phyloP scores from a whole-genome alignment of 2,113 vertebrate species.

The Colius striatus region DNA sequence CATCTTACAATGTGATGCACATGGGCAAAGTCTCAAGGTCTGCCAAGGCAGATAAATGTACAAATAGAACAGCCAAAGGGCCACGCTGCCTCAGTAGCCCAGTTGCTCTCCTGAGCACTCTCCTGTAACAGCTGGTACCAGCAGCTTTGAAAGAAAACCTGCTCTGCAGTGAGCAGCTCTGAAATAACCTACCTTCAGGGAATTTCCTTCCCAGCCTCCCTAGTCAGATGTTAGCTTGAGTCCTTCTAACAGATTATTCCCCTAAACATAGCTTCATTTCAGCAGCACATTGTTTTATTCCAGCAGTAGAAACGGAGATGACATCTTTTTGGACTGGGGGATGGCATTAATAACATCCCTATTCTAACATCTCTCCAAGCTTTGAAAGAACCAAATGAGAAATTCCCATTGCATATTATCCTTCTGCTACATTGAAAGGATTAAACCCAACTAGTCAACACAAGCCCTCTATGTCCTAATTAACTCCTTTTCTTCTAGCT shows the following conservation, averaged over 20 bases:
- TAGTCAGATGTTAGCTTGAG: background rate
- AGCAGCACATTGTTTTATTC: background rate
- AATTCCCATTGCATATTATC: background rate
- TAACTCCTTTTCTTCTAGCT: conserved; percentile 5
- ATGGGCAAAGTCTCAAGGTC: background rate
- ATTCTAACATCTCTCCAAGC: background rate
- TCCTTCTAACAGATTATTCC: background rate
- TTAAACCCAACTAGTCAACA: conserved; percentile 5
- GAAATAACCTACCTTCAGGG: background rate
- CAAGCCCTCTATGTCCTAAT: background rate
- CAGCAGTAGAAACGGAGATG: background rate
- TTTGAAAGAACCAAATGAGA: background rate
- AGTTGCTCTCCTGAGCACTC: background rate
- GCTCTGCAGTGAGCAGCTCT: background rate
- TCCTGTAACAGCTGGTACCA: background rate
- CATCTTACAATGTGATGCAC: fast-evolving
- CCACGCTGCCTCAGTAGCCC: background rate
- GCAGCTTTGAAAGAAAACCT: background rate
- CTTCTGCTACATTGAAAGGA: conserved; percentile 1
- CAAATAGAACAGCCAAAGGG: background rate
- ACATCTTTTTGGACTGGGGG: background rate
- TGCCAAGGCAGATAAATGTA: background rate
- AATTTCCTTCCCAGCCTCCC: background rate
- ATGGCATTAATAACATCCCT: background rate
- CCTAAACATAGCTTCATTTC: background rate